Evolutionary conservation across 2,113 vertebrate genomes (phyloP).

Genomic region (Gallinago media): DNA sequence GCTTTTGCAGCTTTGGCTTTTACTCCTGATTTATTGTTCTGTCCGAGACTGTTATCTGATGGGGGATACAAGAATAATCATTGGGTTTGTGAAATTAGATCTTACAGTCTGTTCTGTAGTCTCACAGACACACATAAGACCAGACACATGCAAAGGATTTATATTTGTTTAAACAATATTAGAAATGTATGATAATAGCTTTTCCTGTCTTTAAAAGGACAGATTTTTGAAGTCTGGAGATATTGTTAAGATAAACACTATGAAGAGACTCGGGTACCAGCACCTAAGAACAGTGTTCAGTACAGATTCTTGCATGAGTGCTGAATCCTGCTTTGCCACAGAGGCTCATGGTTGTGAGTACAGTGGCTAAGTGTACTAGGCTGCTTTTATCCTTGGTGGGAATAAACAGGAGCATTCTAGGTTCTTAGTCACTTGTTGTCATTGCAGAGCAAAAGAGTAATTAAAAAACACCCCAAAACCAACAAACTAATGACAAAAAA

Average conservation of each 20-base stretch:
- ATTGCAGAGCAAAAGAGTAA: background rate
- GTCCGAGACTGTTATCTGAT: background rate
- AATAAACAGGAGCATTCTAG: background rate
- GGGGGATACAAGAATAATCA: background rate
- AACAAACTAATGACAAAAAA: background rate
- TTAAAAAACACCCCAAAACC: background rate
- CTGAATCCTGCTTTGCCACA: background rate
- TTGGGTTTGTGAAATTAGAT: background rate
- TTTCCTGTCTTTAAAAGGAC: background rate
- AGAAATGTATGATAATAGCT: background rate
- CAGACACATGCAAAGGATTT: background rate
- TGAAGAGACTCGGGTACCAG: background rate
- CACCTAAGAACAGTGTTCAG: background rate
- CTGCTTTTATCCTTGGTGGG: background rate
- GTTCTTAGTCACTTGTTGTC: background rate
- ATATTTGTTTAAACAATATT: background rate
- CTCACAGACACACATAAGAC: background rate
- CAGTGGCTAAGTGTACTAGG: background rate
- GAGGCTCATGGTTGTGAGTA: background rate
- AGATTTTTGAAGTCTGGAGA: background rate
- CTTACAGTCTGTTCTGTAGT: background rate
- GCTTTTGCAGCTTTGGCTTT: background rate
- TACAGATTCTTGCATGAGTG: background rate
- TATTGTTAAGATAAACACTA: background rate
- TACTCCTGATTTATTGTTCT: background rate